Conservation (phyloP, 2,113 vertebrate species). For the Himantopus leucocephalus region DNA sequence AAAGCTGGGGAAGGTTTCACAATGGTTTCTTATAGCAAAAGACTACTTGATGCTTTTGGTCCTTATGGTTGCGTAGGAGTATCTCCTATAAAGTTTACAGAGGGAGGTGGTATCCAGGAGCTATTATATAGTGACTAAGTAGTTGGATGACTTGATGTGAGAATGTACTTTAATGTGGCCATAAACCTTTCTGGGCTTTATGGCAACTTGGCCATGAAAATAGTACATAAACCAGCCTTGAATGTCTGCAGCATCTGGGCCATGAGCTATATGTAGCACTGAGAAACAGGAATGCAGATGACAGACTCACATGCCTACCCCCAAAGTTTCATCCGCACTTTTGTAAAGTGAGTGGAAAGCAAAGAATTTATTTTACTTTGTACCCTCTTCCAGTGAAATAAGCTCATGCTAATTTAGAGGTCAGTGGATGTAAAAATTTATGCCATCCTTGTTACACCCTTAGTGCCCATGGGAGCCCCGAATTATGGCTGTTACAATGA, state of each 20-base stretch:
- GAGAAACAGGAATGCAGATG: not conserved
- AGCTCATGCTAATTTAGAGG: not conserved
- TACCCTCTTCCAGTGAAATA: not conserved
- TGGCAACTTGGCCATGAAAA: not conserved
- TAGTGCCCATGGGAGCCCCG: not conserved
- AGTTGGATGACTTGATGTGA: not conserved
- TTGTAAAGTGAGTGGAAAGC: not conserved
- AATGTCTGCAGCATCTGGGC: not conserved
- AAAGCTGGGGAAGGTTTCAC: not conserved
- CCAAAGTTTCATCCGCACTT: not conserved
- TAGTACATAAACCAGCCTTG: not conserved
- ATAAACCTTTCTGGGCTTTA: not conserved
- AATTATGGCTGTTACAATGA: conserved; percentile 37
- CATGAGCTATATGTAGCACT: not conserved
- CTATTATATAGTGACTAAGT: not conserved
- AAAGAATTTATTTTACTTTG: not conserved
- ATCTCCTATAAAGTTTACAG: not conserved
- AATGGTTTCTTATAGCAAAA: not conserved
- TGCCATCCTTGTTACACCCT: not conserved
- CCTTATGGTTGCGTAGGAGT: not conserved
- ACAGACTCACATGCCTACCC: not conserved
- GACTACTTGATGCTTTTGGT: not conserved
- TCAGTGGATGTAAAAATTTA: conserved; percentile 8
- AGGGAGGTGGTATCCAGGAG: not conserved
- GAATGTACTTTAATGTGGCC: not conserved